phyloP scores from a whole-genome alignment of 2,888 invertebrate species.

The Brachyptera putata region DNA sequence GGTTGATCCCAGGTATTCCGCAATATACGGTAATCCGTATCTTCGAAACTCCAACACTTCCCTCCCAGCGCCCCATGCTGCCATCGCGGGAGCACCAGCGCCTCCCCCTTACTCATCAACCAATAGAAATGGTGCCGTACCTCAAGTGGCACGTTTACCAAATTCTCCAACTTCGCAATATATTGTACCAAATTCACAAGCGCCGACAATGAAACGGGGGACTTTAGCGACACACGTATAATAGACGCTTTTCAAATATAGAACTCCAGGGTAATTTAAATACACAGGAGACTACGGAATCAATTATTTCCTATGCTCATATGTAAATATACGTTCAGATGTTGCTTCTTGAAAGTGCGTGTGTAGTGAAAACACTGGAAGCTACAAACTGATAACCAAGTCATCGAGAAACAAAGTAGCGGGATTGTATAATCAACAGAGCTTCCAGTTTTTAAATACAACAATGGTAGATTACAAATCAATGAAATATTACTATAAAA shows the following conservation, averaged over 20 bases:
- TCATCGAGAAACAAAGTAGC: constrained; percentile 21
- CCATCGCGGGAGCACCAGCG: constrained; percentile 44
- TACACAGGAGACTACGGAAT: neutral
- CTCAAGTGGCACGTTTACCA: constrained; percentile 51
- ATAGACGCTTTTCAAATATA: constrained; percentile 14
- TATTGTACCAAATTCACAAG: constrained; percentile 54
- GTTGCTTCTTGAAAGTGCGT: constrained; percentile 28
- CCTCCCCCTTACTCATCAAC: constrained; percentile 38
- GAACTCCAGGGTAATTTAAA: constrained; percentile 26
- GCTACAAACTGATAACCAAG: constrained; percentile 14
- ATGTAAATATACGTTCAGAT: constrained; percentile 11
- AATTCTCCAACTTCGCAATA: constrained; percentile 51
- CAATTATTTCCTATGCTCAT: constrained; percentile 6
- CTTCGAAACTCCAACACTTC: constrained; percentile 61
- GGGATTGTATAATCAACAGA: constrained; percentile 32
- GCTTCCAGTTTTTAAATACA: constrained; percentile 31
- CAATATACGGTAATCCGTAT: constrained; percentile 82
- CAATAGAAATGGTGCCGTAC: constrained; percentile 48
- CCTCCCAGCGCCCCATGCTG: constrained; percentile 60
- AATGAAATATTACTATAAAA: constrained; percentile 25
- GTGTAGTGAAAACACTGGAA: constrained; percentile 27
- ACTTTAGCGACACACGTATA: constrained; percentile 61
- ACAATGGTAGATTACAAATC: constrained; percentile 26
- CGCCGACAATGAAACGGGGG: constrained; percentile 56
- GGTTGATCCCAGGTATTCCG: constrained; percentile 76